These are phyloP conservation scores for Distichodus sexfasciatus DNA, from an alignment of 2,797 vertebrate species.

Conservation along the genomic window DNA sequence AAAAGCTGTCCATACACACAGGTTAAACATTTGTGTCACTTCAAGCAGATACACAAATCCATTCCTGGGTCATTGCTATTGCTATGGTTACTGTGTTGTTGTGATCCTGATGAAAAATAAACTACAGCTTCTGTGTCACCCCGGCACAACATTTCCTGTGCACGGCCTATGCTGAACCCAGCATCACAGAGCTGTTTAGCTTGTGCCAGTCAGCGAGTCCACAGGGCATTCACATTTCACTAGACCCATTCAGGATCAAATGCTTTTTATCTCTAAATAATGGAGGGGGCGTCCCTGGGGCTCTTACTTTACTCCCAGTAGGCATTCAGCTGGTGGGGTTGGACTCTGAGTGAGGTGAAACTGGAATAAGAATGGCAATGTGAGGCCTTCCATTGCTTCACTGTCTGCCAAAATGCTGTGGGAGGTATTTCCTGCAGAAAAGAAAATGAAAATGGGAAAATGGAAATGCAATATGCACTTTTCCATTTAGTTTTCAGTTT, in stretches of 20 bases:
- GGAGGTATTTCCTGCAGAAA: background rate
- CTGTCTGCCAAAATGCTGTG: background rate
- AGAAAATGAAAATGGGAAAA: too few relatives aligned
- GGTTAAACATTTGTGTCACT: background rate
- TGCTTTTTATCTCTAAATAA: conserved; percentile 12
- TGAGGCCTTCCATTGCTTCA: background rate
- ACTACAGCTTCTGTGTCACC: background rate
- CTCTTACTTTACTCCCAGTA: background rate
- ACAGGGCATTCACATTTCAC: conserved; percentile 6
- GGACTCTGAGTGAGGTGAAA: background rate
- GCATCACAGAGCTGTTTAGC: background rate
- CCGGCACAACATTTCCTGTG: background rate
- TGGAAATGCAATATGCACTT: too few relatives aligned
- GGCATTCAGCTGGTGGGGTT: background rate
- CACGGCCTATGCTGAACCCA: background rate
- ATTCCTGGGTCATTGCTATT: background rate
- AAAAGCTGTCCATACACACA: background rate
- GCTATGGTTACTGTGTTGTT: background rate
- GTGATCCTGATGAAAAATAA: background rate
- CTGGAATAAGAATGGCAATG: background rate
- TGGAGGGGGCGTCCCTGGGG: background rate
- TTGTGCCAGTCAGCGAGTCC: background rate
- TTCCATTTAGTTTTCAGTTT: too few relatives aligned
- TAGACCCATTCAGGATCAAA: conserved; percentile 7
- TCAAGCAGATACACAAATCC: background rate